Conservation (phyloP, 2,113 vertebrate species). For the Pyrgilauda ruficollis region DNA sequence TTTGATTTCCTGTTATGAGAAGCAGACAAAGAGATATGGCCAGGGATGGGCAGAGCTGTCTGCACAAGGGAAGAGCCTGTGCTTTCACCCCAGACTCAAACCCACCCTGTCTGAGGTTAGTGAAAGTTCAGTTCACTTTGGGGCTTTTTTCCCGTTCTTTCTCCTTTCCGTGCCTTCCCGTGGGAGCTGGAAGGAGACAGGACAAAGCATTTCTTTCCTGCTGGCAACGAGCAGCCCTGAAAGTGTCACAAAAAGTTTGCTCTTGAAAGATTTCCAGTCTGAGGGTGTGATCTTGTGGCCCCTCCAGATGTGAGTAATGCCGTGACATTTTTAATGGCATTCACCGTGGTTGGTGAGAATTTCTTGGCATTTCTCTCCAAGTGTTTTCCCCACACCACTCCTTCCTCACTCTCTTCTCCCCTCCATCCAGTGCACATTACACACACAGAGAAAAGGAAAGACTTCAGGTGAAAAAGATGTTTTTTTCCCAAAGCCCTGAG, state of each 20-base stretch:
- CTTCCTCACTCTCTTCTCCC: not conserved
- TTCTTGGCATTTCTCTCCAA: not conserved
- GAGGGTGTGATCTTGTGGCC: slow-evolving; percentile 9
- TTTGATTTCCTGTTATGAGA: slow-evolving; percentile 65
- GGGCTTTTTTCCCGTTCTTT: not conserved
- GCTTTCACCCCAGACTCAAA: slow-evolving; percentile 34
- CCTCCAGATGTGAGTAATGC: not conserved
- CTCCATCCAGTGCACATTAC: rapidly evolving
- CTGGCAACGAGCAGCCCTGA: slow-evolving; percentile 17
- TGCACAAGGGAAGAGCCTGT: slow-evolving; percentile 45
- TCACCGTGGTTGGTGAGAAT: not conserved
- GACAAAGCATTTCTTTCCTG: slow-evolving; percentile 39
- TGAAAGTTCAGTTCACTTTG: slow-evolving; percentile 52
- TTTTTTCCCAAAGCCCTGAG: not conserved
- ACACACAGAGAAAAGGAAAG: not conserved
- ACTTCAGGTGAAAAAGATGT: not conserved
- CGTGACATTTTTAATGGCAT: not conserved
- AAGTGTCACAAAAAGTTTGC: slow-evolving; percentile 7
- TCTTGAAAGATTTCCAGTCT: slow-evolving; percentile 2
- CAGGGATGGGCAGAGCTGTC: slow-evolving; percentile 56
- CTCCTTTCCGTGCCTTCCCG: not conserved
- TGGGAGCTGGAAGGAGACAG: slow-evolving; percentile 42
- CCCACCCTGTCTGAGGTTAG: slow-evolving; percentile 20
- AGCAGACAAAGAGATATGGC: slow-evolving; percentile 24
- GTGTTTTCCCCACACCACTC: not conserved